phyloP scores from a whole-genome alignment of 2,113 vertebrate species.

The Synodontis membranacea region DNA sequence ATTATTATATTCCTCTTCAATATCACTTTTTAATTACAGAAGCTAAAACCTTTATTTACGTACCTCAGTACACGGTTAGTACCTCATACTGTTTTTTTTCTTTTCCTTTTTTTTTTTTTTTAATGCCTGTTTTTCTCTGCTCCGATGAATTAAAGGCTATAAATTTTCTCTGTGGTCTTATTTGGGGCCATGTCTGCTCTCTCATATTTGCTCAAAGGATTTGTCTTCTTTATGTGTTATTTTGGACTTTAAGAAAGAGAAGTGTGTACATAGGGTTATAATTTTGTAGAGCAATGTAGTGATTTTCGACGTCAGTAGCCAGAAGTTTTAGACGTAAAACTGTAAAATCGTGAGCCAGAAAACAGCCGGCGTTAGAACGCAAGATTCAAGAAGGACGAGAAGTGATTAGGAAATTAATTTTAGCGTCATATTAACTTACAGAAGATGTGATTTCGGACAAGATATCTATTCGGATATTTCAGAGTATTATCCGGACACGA shows the following conservation, averaged over 20 bases:
- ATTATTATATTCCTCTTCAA: background rate
- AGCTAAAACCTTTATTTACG: background rate
- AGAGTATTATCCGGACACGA: background rate
- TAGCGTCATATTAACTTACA: background rate
- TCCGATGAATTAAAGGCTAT: background rate
- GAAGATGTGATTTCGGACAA: background rate
- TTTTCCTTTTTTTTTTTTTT: background rate
- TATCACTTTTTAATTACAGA: background rate
- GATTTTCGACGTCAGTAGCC: constrained; percentile 42
- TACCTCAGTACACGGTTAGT: background rate
- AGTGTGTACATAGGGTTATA: constrained; percentile 29
- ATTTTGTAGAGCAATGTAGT: constrained; percentile 38
- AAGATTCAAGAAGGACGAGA: background rate
- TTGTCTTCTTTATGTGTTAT: background rate
- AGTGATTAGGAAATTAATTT: background rate
- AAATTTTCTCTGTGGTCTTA: background rate
- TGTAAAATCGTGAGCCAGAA: constrained; percentile 16
- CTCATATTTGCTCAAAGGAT: background rate
- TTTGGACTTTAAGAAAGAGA: constrained; percentile 16
- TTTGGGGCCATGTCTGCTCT: background rate
- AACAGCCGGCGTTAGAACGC: background rate
- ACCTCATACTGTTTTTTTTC: background rate
- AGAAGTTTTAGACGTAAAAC: constrained; percentile 5
- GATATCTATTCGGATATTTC: background rate
- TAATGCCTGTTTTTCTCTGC: background rate